Conservation (phyloP, 2,113 vertebrate genomes). For the Ptilorrhoa leucosticta region DNA sequence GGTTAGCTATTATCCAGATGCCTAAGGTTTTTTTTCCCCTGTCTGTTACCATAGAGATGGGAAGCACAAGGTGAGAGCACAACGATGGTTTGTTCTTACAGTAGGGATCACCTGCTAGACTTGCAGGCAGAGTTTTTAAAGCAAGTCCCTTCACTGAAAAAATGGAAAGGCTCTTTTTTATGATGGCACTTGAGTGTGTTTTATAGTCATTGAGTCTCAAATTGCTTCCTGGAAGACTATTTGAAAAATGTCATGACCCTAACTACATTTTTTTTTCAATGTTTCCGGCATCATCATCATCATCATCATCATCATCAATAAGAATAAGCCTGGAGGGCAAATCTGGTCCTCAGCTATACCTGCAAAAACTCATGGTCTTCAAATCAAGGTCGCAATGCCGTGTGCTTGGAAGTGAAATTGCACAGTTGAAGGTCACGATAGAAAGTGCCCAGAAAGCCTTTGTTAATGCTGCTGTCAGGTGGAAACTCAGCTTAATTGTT, state of each 20-base stretch:
- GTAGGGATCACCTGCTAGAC: neutral
- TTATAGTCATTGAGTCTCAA: neutral
- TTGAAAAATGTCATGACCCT: neutral
- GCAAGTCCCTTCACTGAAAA: neutral
- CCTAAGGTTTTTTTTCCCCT: rapidly evolving
- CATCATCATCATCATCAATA: neutral
- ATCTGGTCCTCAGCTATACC: neutral
- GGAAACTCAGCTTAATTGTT: neutral
- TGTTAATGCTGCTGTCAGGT: neutral
- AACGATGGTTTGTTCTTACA: neutral
- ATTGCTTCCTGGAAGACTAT: neutral
- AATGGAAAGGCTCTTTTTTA: neutral
- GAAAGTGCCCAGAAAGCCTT: neutral
- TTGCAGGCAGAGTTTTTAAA: neutral
- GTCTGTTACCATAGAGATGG: neutral
- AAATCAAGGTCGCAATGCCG: neutral
- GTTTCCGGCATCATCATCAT: neutral
- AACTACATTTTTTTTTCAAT: neutral
- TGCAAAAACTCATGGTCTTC: neutral
- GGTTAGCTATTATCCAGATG: neutral
- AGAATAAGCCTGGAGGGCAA: neutral
- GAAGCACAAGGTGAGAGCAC: neutral
- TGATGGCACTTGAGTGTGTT: neutral
- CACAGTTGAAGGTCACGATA: neutral
- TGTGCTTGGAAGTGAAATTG: neutral